Conservation (phyloP, 2,113 vertebrate genomes). For the Amphilophus citrinellus region DNA sequence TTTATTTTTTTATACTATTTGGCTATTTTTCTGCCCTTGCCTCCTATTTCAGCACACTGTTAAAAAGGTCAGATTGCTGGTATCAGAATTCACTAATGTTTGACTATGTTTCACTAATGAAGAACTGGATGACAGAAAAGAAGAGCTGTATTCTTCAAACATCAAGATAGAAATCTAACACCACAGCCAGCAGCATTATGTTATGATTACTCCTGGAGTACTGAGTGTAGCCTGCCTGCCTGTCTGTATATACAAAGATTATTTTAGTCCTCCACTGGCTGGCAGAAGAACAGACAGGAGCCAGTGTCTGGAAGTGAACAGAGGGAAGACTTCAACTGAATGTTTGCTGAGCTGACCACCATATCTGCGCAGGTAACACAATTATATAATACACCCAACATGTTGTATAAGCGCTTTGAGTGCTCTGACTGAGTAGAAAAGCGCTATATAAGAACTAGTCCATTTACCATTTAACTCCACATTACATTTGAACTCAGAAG, state of each 20-base stretch:
- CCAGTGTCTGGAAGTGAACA: not conserved
- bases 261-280: not conserved
- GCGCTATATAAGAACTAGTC: too few relatives aligned
- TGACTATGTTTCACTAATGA: too few relatives aligned
- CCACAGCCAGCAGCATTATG: not conserved
- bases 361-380: not conserved
- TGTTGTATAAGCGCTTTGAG: not conserved
- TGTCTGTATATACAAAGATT: not conserved
- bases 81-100: too few relatives aligned
- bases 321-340: not conserved
- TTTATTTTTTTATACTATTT: too few relatives aligned
- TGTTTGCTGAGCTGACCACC: not conserved
- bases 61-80: too few relatives aligned
- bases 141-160: too few relatives aligned
- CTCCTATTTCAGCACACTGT: too few relatives aligned
- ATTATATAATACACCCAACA: not conserved
- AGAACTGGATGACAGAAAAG: too few relatives aligned
- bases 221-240: not conserved
- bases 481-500: not conserved
- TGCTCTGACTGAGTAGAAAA: too few relatives aligned
- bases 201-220: not conserved
- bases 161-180: not conserved
- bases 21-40: too few relatives aligned
- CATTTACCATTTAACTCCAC: not conserved
- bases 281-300: not conserved